Evolutionary conservation across 2,113 vertebrate species (phyloP).

Genomic region (Alces alces): DNA sequence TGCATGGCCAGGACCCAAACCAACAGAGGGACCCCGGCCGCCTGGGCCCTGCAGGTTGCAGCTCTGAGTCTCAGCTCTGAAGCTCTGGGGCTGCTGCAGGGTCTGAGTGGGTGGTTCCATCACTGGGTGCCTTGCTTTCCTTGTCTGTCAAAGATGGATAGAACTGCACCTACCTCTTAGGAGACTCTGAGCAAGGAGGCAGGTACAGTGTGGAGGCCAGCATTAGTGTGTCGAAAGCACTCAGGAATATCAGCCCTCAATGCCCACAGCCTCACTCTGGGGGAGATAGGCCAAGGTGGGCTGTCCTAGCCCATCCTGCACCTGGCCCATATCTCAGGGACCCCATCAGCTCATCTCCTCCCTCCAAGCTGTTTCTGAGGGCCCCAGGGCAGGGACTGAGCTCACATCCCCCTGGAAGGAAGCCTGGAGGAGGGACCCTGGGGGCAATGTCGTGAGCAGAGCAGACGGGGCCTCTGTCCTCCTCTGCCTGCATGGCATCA

Average conservation of each 20-base stretch:
- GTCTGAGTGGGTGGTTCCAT: neutral
- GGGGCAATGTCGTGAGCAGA: neutral
- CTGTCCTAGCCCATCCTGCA: neutral
- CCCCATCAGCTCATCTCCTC: neutral
- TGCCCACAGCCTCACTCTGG: neutral
- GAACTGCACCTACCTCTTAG: no score
- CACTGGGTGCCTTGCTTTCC: neutral
- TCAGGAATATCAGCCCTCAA: neutral
- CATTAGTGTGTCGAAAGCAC: accelerated
- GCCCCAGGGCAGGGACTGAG: neutral
- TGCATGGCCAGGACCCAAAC: accelerated
- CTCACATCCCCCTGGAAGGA: neutral
- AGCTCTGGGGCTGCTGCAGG: neutral
- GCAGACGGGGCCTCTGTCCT: accelerated
- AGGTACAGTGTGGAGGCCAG: neutral
- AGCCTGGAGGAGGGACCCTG: neutral
- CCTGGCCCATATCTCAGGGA: neutral
- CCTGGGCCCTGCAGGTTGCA: neutral
- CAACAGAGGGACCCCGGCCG: neutral
- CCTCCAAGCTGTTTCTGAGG: neutral
- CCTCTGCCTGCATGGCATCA: neutral
- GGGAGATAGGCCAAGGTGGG: accelerated
- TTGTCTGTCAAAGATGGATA: neutral
- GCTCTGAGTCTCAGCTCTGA: neutral
- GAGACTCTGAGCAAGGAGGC: neutral